Evolutionary conservation across 1,140 invertebrate genomes (phyloP), one percentile per base, ranked within the genome.

Genomic region (Lucilia cuprina): DNA sequence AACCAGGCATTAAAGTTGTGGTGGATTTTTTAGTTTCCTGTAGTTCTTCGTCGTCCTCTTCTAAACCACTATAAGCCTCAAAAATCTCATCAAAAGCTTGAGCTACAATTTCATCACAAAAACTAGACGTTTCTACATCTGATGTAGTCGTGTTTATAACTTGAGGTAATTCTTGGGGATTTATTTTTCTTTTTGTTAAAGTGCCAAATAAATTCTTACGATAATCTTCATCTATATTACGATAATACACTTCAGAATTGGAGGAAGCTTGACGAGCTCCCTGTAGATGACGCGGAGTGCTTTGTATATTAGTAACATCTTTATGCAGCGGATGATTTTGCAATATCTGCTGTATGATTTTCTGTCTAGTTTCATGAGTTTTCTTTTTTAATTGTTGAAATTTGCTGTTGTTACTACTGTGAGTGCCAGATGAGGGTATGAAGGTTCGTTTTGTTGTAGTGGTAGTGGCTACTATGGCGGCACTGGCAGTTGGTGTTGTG

Each of bases 41-140:
- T 74, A 35, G 25, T 13, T 84, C 85, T 8, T 86, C 89, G 3
- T 89, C 88, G 19, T 90, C 88, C 12, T 88, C 87, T 14, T 88
- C 87, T 14, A 55, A 75, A 30, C 82, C 84, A 82, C 84, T 85
- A 78, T 90, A 89, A 4, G 87, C 84, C 1, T 87, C 85, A 83
- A 91, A 91, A 21, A 91, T 91, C 77, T 90, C 89, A 82, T 91
- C 88, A 25, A 91, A 91, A 49, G 89, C 89, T 12, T 89, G 88
- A 83, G 89, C 90, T 4, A 91, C 89, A 47, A 91, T 88, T 83
- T 90, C 89, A 70, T 70, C 65, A 70, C 65, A 70, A 70, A 70
- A 70, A 70, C 65, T 70, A 35, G 90, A 88, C 83, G 88, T 84
- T 86, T 80, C 86, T 86, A 86, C 2, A 70, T 74, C 78, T 2